A percentile compares a stretch with the other conserved stretches of the same genome.
Evolutionary conservation across 2,888 invertebrate species (phyloP).

Genomic region (Scelioninae gen. 2): DNA sequence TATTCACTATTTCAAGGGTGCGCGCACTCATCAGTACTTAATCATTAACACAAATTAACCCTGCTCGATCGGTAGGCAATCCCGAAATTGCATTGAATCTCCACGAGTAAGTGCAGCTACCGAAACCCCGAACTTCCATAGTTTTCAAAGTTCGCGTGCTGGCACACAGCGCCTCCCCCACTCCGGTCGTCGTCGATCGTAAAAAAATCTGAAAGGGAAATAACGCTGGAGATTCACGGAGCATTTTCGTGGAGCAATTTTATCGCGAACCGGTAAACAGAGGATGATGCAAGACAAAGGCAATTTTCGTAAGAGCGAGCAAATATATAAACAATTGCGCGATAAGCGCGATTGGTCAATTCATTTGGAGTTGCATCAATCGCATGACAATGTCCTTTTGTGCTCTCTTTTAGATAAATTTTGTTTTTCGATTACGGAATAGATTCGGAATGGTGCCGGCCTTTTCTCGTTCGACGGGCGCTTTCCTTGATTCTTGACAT

Average conservation of each 20-base stretch:
- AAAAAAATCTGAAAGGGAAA: constrained; percentile 40
- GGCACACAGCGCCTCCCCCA: too few species aligned
- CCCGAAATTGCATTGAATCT: too few species aligned
- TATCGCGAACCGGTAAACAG: constrained; percentile 51
- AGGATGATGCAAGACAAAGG: constrained; percentile 72
- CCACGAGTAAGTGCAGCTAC: too few species aligned
- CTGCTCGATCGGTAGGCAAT: too few species aligned
- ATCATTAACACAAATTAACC: too few species aligned
- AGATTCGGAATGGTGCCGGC: constrained; percentile 45
- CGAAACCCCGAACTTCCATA: too few species aligned
- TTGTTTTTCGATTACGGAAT: constrained; percentile 42
- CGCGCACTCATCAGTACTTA: too few species aligned
- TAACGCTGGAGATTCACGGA: constrained; percentile 25
- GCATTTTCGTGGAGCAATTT: constrained; percentile 47
- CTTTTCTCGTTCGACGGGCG: constrained; percentile 36
- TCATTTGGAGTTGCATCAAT: constrained; percentile 46
- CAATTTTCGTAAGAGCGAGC: constrained; percentile 70
- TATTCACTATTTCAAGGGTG: too few species aligned
- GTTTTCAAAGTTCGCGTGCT: too few species aligned
- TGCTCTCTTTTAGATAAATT: constrained; percentile 44
- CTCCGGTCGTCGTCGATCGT: neutral
- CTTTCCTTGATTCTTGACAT: constrained; percentile 50
- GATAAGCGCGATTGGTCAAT: constrained; percentile 55
- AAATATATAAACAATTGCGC: constrained; percentile 46
- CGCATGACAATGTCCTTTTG: constrained; percentile 51